These are phyloP conservation scores for Anodontia alba DNA, from an alignment of 2,888 invertebrate species.

Conservation along the genomic window DNA sequence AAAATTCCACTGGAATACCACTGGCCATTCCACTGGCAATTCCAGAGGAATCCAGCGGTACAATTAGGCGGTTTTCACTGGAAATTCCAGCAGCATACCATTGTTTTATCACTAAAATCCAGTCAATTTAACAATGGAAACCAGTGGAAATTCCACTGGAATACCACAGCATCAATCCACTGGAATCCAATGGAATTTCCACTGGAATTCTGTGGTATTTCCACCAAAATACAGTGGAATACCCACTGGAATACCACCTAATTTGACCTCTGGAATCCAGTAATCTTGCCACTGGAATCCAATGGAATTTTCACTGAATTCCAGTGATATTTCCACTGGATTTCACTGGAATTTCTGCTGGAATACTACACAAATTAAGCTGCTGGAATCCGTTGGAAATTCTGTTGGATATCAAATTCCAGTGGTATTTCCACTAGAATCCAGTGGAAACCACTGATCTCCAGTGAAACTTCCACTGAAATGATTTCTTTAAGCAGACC, in stretches of 20 bases:
- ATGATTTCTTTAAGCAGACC: too few species aligned
- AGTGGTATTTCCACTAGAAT: background rate
- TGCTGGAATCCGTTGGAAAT: background rate
- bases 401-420: background rate
- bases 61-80: background rate
- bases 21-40: background rate
- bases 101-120: background rate
- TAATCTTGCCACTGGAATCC: background rate
- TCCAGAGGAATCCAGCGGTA: background rate
- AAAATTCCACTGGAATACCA: background rate
- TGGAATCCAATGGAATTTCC: too few species aligned
- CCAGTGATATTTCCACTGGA: background rate
- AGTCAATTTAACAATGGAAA: background rate
- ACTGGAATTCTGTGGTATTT: background rate
- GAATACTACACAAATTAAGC: background rate
- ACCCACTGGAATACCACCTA: background rate
- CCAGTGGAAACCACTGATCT: background rate
- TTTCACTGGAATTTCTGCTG: background rate
- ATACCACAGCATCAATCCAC: background rate
- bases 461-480: background rate
- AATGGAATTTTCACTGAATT: background rate
- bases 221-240: background rate
- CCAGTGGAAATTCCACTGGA: background rate
- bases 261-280: background rate
- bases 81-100: conserved; percentile 3